Base-by-base conservation (phyloP, 2,113 vertebrate species). In the Petromus typicus region DNA sequence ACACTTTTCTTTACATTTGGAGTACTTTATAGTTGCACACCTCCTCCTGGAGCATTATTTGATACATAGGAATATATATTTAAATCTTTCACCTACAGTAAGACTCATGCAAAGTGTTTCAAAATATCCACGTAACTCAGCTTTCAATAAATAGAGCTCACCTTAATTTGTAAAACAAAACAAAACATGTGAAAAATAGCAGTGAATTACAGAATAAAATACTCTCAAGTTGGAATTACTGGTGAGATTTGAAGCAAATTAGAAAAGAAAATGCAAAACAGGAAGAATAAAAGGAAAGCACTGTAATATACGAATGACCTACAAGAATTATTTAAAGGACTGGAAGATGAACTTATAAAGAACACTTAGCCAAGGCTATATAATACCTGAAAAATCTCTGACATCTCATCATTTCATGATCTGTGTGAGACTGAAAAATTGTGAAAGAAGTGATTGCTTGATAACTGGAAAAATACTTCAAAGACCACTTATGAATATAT, bases 401-500 rank as follows among this genome's bases (percentile, higher is more conserved):
- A 51, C 2, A 78, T 32, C 8, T 89, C 84, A 75, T 73, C 87
- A 54, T n/a, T n/a, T n/a, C 25, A 25, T 66, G 90, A 40, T 63
- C 27, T 69, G 5, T 37, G 4, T 43, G 56, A 90, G 27, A 80
- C 75, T 86, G 3, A 75, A 87, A 95, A 61, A 57, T 25, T 37
- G 11, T 63, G 61, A 93, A 69, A 30, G 63, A 75, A 89, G 13
- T 85, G 69, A 91, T 14, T 66, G 9, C 27, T 54, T 30, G 32
- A 25, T 73, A 80, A 59, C 13, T 69, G 59, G 43, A 56, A 90
- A 95, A 96, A 61, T 40, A 48, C 32, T 78, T 96, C 59, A 85
- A 80, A 84, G 37, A 69, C 34, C 34, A 37, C 25, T 37, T 91
- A 66, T 81, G 87, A 37, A 85, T 48, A 91, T 17, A 89, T 61